Percentiles rank a stretch among this genome's conserved stretches.
phyloP scores from a whole-genome alignment of 2,113 vertebrate species.

The Lutjanus erythropterus region DNA sequence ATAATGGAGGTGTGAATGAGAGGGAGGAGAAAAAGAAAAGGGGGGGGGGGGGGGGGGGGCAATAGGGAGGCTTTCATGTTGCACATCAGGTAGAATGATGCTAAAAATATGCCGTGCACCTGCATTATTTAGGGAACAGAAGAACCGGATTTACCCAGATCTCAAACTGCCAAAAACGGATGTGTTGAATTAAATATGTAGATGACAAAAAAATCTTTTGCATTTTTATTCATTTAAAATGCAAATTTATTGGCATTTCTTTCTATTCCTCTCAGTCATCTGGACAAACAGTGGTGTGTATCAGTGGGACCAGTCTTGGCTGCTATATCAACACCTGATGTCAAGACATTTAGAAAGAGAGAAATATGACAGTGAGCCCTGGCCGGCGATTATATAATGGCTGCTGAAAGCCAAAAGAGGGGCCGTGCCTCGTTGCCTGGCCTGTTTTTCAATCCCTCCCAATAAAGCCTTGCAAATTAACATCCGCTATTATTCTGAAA shows the following conservation, averaged over 20 bases:
- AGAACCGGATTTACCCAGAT: conserved; percentile 41
- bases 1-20: conserved; percentile 56
- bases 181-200: conserved; percentile 25
- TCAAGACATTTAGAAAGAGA: conserved; percentile 55
- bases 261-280: neutral
- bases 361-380: conserved; percentile 54
- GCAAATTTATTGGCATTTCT: neutral
- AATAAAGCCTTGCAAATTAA: conserved; percentile 81
- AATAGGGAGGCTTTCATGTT: conserved; percentile 31
- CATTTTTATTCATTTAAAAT: neutral
- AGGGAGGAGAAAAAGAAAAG: neutral
- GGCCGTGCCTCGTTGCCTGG: conserved; percentile 61
- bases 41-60: neutral
- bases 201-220: neutral
- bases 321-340: conserved; percentile 51
- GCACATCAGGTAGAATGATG: conserved; percentile 52
- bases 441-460: conserved; percentile 68
- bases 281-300: conserved; percentile 22
- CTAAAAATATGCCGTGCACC: conserved; percentile 63
- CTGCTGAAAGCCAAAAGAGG: conserved; percentile 67
- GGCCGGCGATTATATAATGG: conserved; percentile 72
- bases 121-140: conserved; percentile 73
- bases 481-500: conserved; percentile 81
- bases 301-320: conserved; percentile 18
- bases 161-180: conserved; percentile 32